Conservation (phyloP, 2,113 vertebrate genomes). For the Coturnix japonica region DNA sequence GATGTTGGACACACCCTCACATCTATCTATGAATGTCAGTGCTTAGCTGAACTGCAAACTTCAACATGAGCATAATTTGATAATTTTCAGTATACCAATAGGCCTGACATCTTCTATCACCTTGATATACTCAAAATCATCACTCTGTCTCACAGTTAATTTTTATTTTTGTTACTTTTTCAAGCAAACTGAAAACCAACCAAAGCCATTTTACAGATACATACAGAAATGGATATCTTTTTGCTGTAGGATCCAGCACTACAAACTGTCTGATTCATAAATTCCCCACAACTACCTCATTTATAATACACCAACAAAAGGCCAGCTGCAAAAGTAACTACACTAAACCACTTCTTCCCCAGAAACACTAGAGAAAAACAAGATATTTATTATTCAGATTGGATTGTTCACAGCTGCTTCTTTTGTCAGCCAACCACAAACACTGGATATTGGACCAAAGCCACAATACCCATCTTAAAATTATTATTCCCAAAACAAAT, state of each 20-base stretch:
- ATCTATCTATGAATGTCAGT: background rate
- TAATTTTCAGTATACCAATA: background rate
- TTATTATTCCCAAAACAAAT: background rate
- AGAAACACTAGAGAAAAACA: background rate
- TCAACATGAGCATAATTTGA: background rate
- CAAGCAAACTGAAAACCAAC: background rate
- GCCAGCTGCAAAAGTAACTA: slow-evolving; percentile 9
- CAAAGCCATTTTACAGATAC: background rate
- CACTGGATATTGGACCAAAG: background rate
- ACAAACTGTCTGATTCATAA: background rate
- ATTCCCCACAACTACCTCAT: background rate
- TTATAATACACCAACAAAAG: slow-evolving; percentile 17
- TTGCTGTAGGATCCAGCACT: background rate
- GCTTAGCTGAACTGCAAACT: background rate
- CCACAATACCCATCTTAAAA: background rate
- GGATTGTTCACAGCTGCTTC: slow-evolving; percentile 17
- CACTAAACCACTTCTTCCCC: background rate
- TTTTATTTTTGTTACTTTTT: background rate
- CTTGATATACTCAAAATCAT: background rate
- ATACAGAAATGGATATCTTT: background rate
- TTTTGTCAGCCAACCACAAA: slow-evolving; percentile 24
- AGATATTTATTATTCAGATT: slow-evolving; percentile 13
- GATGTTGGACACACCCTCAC: background rate
- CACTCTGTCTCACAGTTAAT: background rate
- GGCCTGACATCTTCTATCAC: background rate